These are phyloP conservation scores for Trachelus troglodyta DNA, from an alignment of 2,888 invertebrate species.

Conservation along the genomic window DNA sequence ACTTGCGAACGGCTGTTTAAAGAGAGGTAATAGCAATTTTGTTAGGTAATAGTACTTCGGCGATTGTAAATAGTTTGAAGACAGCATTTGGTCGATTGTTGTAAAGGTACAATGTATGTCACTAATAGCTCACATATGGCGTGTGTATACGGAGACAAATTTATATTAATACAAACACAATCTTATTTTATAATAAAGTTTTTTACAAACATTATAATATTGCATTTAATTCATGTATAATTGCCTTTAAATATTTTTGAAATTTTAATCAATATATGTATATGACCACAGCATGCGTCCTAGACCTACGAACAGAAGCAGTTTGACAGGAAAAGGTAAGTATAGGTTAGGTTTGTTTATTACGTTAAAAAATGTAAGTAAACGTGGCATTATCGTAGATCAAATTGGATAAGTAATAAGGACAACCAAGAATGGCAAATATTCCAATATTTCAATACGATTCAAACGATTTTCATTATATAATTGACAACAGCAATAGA, in stretches of 20 bases:
- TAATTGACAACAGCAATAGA: constrained; percentile 19
- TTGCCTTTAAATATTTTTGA: neutral
- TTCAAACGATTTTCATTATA: constrained; percentile 33
- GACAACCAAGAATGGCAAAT: neutral
- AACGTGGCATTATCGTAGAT: neutral
- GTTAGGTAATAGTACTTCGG: neutral
- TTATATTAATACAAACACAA: constrained; percentile 18
- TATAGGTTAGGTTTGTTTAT: neutral
- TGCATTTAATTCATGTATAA: neutral
- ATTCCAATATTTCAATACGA: constrained; percentile 33
- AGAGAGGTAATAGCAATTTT: neutral
- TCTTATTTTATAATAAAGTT: constrained; percentile 37
- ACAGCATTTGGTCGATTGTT: neutral
- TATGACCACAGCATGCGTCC: neutral
- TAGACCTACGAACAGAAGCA: neutral
- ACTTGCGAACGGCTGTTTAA: neutral
- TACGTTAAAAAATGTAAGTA: neutral
- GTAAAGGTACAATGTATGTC: neutral
- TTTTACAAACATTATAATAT: constrained; percentile 17
- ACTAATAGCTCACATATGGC: neutral
- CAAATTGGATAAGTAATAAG: neutral
- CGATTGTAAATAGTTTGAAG: constrained; percentile 7
- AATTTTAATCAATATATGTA: neutral
- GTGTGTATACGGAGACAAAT: neutral
- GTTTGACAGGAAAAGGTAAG: neutral